Base-by-base conservation (phyloP, 2,797 vertebrate species). In the Liparis tanakae region DNA sequence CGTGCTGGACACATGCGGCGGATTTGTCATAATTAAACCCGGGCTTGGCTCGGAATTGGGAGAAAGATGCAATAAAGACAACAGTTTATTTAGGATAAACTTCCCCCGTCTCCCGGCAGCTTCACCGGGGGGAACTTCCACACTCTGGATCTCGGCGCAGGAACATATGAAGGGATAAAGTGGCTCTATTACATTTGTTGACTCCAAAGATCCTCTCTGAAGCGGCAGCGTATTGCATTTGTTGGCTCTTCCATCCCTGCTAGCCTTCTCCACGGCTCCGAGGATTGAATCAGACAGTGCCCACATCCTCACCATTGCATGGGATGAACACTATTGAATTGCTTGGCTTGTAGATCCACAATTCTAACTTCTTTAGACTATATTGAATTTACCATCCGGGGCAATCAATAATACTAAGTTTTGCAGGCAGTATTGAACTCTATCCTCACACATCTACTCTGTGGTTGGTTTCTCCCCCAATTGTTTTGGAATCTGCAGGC, bases 341-440 rank as follows among this genome's bases (percentile, higher is more conserved):
- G 93, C 94, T 94, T 91, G 91, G 88, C 92, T 94, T 94, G 94
- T 94, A 94, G 93, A 94, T 93, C 92, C 91, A 94, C 93, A 91
- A 86, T 92, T 93, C 93, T 94, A 95, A 94, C 94, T 93, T 94
- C 93, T 94, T 93, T 94, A 95, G 93, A 94, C 94, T 93, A 91
- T 94, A 95, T 95, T 95, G 94, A 94, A 94, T 95, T 95, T 92
- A 93, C 91, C 88, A 89, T 93, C 91, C 82, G 50, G 74, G 81
- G 87, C 87, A 92, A 95, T 95, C 93, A 93, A 95, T 95, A 95
- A 92, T 94, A 91, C 92, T 94, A 95, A 93, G 93, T 95, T 94
- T 94, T 93, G 91, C 89, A 92, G 92, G 91, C 92, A 68, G 89
- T 94, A 94, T 94, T 93, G 93, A 95, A 93, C 91, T 92, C 78